Percentiles rank a stretch among this genome's conserved stretches.
Evolutionary conservation across 2,888 invertebrate genomes (phyloP).

Genomic region (Elmis aenea): DNA sequence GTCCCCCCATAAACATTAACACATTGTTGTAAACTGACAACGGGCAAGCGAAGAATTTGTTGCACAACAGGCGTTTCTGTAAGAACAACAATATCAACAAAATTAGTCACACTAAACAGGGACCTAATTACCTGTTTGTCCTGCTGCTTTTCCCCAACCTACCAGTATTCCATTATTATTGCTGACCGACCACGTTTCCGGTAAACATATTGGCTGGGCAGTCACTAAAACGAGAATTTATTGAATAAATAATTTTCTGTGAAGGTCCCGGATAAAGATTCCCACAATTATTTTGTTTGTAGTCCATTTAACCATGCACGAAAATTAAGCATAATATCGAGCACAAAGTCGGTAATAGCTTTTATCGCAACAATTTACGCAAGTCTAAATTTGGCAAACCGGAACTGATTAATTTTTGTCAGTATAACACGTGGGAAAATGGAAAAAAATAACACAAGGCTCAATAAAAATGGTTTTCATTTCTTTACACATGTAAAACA

Average conservation of each 20-base stretch:
- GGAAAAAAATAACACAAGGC: too few relatives aligned
- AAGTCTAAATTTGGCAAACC: not conserved
- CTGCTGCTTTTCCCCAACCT: conserved; percentile 71
- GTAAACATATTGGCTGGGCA: conserved; percentile 67
- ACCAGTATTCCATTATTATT: conserved; percentile 56
- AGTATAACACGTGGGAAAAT: not conserved
- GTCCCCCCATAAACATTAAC: conserved; percentile 63
- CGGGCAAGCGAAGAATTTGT: conserved; percentile 59
- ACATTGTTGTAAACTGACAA: conserved; percentile 63
- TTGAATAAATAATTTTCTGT: not conserved
- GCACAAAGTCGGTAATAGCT: too few relatives aligned
- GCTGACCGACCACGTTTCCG: conserved; percentile 43
- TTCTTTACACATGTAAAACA: too few relatives aligned
- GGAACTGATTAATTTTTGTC: not conserved
- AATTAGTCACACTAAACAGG: conserved; percentile 7
- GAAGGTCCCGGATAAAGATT: not conserved
- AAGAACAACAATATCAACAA: conserved; percentile 1
- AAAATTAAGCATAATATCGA: too few relatives aligned
- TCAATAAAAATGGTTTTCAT: too few relatives aligned
- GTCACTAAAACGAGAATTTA: conserved; percentile 54
- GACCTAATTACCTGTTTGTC: conserved; percentile 50
- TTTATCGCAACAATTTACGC: too few relatives aligned
- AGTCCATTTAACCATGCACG: too few relatives aligned
- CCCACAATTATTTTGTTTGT: not conserved
- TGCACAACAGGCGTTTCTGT: conserved; percentile 41